These are phyloP conservation scores for Manacus vitellinus DNA, from an alignment of 2,113 vertebrate species.

Conservation along the genomic window DNA sequence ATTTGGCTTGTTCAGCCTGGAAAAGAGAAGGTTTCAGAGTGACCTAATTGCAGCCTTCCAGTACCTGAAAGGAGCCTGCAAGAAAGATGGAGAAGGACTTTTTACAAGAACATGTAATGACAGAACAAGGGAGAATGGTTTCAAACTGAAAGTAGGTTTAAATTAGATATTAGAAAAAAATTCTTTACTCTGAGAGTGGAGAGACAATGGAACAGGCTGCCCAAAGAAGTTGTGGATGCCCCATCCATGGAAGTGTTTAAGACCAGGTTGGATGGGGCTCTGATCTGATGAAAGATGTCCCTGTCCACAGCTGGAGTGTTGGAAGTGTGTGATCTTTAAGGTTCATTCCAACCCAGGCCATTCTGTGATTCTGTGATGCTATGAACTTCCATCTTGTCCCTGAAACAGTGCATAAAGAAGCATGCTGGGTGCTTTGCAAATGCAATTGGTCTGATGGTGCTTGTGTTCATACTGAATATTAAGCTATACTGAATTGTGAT, in stretches of 20 bases:
- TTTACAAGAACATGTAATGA: not conserved
- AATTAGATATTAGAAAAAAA: not conserved
- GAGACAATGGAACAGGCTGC: not conserved
- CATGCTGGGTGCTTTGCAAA: not conserved
- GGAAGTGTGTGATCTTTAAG: not conserved
- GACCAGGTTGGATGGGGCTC: not conserved
- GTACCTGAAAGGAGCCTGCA: not conserved
- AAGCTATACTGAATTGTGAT: not conserved
- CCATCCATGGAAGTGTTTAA: not conserved
- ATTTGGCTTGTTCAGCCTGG: not conserved
- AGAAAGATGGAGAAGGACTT: not conserved
- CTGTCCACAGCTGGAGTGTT: not conserved
- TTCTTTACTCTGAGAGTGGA: not conserved
- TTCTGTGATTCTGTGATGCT: not conserved
- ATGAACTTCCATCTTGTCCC: not conserved
- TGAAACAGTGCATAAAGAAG: not conserved
- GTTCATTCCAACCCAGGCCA: not conserved
- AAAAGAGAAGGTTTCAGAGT: not conserved
- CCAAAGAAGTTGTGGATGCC: not conserved
- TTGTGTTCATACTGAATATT: not conserved
- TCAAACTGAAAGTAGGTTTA: not conserved
- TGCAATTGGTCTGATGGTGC: not conserved
- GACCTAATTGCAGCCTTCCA: not conserved
- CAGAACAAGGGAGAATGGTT: not conserved
- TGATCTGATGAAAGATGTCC: not conserved